Evolutionary conservation across 2,113 vertebrate species (phyloP).

Genomic region (Vombatus ursinus): DNA sequence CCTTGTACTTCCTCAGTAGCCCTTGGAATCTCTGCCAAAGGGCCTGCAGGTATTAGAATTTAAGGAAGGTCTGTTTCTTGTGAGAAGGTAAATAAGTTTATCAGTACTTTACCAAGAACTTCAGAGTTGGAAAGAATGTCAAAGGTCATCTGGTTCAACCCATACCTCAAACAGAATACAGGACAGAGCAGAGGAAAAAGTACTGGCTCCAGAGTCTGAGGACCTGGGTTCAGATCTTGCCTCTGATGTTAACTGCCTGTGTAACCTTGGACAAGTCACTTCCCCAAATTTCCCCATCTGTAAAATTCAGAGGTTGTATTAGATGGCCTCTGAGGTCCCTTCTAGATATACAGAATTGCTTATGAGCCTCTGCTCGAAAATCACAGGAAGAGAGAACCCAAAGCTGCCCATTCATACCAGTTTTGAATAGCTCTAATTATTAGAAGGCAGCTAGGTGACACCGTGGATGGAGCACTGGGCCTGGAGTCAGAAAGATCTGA

Average conservation of each 20-base stretch:
- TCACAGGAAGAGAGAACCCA: neutral
- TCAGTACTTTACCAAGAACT: neutral
- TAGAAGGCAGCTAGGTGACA: neutral
- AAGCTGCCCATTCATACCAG: neutral
- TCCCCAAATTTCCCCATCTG: neutral
- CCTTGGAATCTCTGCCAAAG: neutral
- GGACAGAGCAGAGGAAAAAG: neutral
- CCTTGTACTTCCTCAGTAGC: neutral
- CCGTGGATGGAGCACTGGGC: too few relatives aligned
- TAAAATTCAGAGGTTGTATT: neutral
- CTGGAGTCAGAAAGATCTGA: neutral
- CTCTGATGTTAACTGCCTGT: neutral
- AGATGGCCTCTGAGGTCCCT: neutral
- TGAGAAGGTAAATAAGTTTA: neutral
- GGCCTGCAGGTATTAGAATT: neutral
- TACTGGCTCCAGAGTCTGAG: neutral
- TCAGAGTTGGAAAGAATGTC: neutral
- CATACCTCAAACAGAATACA: neutral
- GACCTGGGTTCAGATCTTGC: neutral
- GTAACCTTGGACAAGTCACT: neutral
- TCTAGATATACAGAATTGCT: neutral
- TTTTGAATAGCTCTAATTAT: neutral
- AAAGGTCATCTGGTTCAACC: neutral
- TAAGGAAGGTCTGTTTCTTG: neutral
- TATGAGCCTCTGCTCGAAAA: neutral